Base-by-base conservation (phyloP, 1,140 invertebrate species). In the Trichonephila inaurata region DNA sequence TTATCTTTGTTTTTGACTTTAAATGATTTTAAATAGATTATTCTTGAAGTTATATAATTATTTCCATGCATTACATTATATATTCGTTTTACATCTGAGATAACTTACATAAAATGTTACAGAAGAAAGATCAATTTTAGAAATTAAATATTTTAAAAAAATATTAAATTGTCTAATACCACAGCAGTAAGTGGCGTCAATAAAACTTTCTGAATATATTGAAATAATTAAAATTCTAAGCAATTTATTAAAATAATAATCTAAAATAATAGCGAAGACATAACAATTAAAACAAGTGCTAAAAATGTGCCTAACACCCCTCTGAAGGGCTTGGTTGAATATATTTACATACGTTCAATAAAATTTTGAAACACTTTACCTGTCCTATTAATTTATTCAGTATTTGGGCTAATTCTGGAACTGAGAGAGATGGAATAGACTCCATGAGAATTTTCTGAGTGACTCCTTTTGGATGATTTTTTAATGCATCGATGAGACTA, bases 381-480 rank as follows among this genome's bases (percentile, higher is more conserved):
- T 85, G 44, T 12, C 18, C 14, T 12, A 60, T 60, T 24, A 85
- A 85, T 85, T 85, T 85, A 85, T 85, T 85, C n/a, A 85, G 16
- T 28, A 85, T 24, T 85, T 85, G 83, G 4, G 33, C 83, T 61
- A 85, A 61, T n/a, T 85, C 83, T n/a, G n/a, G 12, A 60, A 85
- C 83, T 28, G 83, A 24, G 7, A 85, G 58, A 60, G 83, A 60
- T n/a, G 83, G 83, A 28, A 85, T 58, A 4, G 58, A 85, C 21
- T 58, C 83, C 33, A 33, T 61, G 3, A 85, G 33, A n/a, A 60
- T 61, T 24, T 85, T 60, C 58, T 85, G 83, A 12, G 83, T 85
- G 16, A 58, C 83, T 21, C 83, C 83, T 24, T 14, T 58, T 10
- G 83, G 21, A 58, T 85, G 83, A 12, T 60, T 61, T 85, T 85